Percentiles rank a stretch among this genome's conserved stretches.
Conservation (phyloP, 2,888 invertebrate species). For the Lasioglossum malachurum region DNA sequence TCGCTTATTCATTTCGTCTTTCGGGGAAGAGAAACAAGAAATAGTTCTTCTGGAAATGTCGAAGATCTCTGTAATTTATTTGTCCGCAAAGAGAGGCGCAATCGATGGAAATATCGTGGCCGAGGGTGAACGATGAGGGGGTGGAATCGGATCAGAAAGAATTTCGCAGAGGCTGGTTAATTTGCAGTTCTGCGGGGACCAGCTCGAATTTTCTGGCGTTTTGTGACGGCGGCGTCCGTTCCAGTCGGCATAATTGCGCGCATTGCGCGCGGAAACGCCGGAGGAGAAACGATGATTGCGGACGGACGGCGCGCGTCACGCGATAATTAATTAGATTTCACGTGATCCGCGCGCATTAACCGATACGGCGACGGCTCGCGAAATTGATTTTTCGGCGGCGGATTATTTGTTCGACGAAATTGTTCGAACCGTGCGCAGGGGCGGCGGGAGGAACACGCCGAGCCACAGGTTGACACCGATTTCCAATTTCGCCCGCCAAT, state of each 20-base stretch:
- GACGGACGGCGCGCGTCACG: not conserved
- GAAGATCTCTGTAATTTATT: not conserved
- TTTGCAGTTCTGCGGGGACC: slow-evolving; percentile 12
- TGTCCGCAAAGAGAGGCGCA: not conserved
- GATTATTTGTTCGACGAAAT: slow-evolving; percentile 31
- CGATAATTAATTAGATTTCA: slow-evolving; percentile 47
- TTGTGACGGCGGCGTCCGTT: not conserved
- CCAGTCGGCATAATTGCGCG: slow-evolving; percentile 34
- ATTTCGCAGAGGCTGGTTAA: not conserved
- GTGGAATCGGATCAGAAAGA: not conserved
- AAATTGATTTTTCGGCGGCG: slow-evolving; percentile 42
- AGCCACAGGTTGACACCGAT: slow-evolving; percentile 41
- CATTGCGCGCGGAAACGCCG: slow-evolving; percentile 1
- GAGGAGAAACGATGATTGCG: slow-evolving; percentile 3
- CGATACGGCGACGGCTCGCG: not conserved
- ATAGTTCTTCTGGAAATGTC: not conserved
- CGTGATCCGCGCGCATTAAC: slow-evolving; percentile 11
- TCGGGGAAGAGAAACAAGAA: not conserved
- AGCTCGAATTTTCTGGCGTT: slow-evolving; percentile 23
- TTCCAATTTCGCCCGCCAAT: slow-evolving; percentile 9
- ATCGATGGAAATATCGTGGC: not conserved
- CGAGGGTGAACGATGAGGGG: not conserved
- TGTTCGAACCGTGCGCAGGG: too few relatives aligned
- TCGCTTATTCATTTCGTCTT: not conserved
- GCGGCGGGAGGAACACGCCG: not conserved